Evolutionary conservation across 2,113 vertebrate genomes (phyloP).

Genomic region (Gallinago jamesoni): DNA sequence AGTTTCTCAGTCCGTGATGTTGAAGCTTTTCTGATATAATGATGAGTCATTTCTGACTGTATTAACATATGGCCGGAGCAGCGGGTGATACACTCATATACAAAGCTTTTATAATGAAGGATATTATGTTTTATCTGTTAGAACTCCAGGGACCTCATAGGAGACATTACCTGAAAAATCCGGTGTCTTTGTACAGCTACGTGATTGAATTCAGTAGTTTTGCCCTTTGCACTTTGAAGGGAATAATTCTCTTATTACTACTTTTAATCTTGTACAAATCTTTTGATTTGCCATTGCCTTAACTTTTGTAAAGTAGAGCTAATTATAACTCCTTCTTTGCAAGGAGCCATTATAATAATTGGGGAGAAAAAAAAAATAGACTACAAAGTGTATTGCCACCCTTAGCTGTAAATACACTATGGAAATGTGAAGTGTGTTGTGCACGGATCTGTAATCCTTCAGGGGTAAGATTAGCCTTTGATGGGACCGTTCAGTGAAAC

Average conservation of each 20-base stretch:
- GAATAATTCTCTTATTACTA: neutral
- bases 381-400: neutral
- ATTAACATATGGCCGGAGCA: neutral
- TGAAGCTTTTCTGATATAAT: neutral
- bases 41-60: neutral
- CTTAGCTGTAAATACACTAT: neutral
- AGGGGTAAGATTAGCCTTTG: neutral
- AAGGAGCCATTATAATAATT: neutral
- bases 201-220: neutral
- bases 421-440: neutral
- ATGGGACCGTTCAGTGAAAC: neutral
- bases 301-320: neutral
- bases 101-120: neutral
- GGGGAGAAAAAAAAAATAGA: accelerated
- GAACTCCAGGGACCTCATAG: neutral
- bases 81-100: neutral
- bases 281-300: neutral
- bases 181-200: neutral
- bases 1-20: neutral
- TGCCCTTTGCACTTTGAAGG: neutral
- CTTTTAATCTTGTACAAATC: neutral
- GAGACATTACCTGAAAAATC: neutral
- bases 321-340: neutral
- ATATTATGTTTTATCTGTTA: neutral
- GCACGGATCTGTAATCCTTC: neutral